These are phyloP conservation scores for Penaeus chinensis DNA, from an alignment of 1,140 invertebrate species.

Conservation along the genomic window DNA sequence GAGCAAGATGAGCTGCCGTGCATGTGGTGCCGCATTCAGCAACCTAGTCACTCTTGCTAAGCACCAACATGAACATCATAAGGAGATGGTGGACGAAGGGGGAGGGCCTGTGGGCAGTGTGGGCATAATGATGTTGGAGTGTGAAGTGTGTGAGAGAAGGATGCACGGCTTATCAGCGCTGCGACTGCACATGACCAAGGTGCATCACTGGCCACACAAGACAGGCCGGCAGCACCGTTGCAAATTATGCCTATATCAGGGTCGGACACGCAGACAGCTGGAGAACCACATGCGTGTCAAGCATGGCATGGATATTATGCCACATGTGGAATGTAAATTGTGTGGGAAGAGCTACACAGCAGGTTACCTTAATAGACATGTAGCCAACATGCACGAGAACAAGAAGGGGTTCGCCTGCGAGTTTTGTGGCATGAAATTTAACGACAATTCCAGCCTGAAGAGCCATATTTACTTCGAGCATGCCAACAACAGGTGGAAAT, in stretches of 20 bases:
- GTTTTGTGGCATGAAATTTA: slow-evolving; percentile 13
- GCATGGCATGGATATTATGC: slow-evolving; percentile 28
- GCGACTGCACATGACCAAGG: slow-evolving; percentile 20
- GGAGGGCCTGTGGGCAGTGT: not conserved
- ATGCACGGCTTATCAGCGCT: slow-evolving; percentile 28
- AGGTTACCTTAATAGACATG: slow-evolving; percentile 35
- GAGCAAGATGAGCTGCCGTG: no score
- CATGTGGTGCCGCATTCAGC: no score
- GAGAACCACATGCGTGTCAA: slow-evolving; percentile 48
- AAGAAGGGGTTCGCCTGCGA: slow-evolving; percentile 10
- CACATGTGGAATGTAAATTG: slow-evolving; percentile 20
- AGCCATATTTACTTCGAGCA: slow-evolving; percentile 6
- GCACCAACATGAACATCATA: no score
- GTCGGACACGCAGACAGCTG: slow-evolving; percentile 25
- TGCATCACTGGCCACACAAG: slow-evolving; percentile 12
- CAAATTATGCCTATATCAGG: slow-evolving; percentile 39
- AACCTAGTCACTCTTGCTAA: no score
- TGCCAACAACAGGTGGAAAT: slow-evolving; percentile 18
- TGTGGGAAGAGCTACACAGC: slow-evolving; percentile 47
- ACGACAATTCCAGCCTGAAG: not conserved
- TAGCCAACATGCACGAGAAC: slow-evolving; percentile 45
- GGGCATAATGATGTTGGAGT: slow-evolving; percentile 39
- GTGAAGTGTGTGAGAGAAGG: slow-evolving; percentile 43
- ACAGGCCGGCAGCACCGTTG: slow-evolving; percentile 26
- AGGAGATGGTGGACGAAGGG: not conserved